phyloP scores from a whole-genome alignment of 2,797 vertebrate genomes.

The Syndactyla subalaris region DNA sequence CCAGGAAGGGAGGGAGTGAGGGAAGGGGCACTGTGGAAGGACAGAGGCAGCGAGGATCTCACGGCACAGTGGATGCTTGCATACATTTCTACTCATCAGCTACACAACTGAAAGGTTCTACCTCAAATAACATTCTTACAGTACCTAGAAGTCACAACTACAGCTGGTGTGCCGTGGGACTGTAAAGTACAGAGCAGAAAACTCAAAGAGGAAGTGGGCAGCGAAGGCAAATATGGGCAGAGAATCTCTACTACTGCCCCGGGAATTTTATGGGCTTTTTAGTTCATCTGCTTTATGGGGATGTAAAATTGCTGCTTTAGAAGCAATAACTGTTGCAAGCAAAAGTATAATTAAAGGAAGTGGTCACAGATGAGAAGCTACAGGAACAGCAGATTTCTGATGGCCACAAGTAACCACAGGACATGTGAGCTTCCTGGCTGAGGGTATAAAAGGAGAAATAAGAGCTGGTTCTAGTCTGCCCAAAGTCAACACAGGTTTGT shows the following conservation, averaged over 20 bases:
- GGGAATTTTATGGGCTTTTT: background rate
- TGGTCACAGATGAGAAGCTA: background rate
- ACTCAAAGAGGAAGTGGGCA: background rate
- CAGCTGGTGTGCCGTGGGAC: background rate
- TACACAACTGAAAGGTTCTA: background rate
- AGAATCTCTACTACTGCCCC: background rate
- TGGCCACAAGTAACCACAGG: background rate
- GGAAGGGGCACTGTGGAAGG: background rate
- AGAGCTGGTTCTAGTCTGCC: background rate
- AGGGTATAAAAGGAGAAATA: background rate
- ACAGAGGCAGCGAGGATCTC: background rate
- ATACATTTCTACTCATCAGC: accelerated
- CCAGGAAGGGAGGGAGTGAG: background rate
- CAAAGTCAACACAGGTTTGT: background rate
- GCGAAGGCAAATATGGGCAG: accelerated
- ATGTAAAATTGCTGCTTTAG: background rate
- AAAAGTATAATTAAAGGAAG: background rate
- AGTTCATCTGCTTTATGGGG: background rate
- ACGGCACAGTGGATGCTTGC: accelerated
- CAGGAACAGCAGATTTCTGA: background rate
- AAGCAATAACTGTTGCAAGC: background rate
- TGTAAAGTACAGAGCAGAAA: background rate
- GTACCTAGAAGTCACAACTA: background rate
- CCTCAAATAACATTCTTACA: accelerated
- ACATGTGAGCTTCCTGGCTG: background rate